Conservation (phyloP, 2,888 invertebrate genomes). For the Galerucella calmariensis region DNA sequence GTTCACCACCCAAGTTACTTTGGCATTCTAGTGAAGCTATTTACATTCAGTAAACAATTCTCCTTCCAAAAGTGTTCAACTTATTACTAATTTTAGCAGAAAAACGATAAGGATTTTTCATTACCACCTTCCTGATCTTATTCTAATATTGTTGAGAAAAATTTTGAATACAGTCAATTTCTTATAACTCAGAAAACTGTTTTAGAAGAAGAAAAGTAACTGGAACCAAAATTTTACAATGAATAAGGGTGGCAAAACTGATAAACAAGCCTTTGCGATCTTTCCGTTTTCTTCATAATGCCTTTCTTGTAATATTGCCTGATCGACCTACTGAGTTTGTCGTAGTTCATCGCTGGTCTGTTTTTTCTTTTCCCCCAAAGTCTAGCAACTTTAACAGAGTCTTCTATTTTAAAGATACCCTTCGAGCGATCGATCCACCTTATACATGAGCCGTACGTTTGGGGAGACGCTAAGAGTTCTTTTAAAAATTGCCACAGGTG, state of each 20-base stretch:
- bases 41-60: slow-evolving; percentile 20
- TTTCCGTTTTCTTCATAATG: slow-evolving; percentile 98
- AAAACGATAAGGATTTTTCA: background rate
- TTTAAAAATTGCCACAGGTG: slow-evolving; percentile 99
- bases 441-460: slow-evolving; percentile 92
- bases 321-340: slow-evolving; percentile 96
- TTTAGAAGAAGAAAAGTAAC: slow-evolving; percentile 5
- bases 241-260: slow-evolving; percentile 97
- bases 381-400: slow-evolving; percentile 95
- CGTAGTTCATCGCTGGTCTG: slow-evolving; percentile 99
- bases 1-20: slow-evolving; percentile 40
- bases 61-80: background rate
- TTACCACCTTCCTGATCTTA: background rate
- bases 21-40: slow-evolving; percentile 38
- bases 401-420: slow-evolving; percentile 99
- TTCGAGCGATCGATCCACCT: slow-evolving; percentile 95
- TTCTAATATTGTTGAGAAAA: background rate
- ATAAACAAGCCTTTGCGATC: slow-evolving; percentile 97
- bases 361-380: slow-evolving; percentile 99
- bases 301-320: slow-evolving; percentile 99
- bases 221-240: slow-evolving; percentile 69
- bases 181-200: background rate
- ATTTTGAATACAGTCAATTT: background rate
- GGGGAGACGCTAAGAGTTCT: slow-evolving; percentile 90
- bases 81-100: background rate